These are phyloP conservation scores for Pangasius larnaudii DNA, from an alignment of 2,797 vertebrate genomes.

Conservation along the genomic window DNA sequence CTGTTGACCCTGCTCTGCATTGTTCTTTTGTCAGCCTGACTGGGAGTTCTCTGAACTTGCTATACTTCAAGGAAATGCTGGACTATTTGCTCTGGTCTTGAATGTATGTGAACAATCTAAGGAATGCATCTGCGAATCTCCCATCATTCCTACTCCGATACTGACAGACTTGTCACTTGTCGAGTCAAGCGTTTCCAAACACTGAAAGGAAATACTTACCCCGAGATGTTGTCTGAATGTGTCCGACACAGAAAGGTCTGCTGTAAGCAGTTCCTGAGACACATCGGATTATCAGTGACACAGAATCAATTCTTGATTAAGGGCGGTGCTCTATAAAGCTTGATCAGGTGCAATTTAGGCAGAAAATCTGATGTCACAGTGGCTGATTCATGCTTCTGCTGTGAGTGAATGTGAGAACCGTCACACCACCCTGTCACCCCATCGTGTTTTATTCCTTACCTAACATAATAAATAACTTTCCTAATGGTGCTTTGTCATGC, in stretches of 20 bases:
- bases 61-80: not conserved
- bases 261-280: not conserved
- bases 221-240: not conserved
- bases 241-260: not conserved
- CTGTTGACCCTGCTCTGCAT: not conserved
- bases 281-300: not conserved
- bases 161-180: not conserved
- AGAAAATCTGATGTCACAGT: not conserved
- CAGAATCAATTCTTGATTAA: constrained; percentile 8
- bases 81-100: not conserved
- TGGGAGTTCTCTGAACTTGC: not conserved
- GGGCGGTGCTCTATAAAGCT: not conserved
- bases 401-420: not conserved
- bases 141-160: not conserved
- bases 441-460: not conserved
- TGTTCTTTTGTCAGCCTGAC: not conserved
- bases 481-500: not conserved
- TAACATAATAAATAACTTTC: not conserved
- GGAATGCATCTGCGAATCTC: not conserved
- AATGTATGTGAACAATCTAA: not conserved
- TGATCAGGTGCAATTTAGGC: not conserved
- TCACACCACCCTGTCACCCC: not conserved
- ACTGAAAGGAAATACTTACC: not conserved
- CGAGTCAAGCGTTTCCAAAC: not conserved
- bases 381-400: not conserved